phyloP scores from a whole-genome alignment of 2,797 vertebrate species.

The Liparis tanakae region DNA sequence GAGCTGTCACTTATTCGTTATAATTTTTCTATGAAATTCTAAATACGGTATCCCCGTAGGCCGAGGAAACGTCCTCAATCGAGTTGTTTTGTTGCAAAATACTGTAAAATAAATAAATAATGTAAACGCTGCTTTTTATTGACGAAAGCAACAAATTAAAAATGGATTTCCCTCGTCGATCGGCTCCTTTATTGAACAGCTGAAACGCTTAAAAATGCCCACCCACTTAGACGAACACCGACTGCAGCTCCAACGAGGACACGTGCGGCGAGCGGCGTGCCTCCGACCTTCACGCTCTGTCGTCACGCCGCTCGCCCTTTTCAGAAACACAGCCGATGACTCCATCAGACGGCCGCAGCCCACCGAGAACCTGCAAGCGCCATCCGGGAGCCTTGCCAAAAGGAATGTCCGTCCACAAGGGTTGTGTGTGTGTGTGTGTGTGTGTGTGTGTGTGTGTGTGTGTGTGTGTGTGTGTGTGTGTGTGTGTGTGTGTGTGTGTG shows the following conservation, averaged over 20 bases:
- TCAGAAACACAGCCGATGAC: slow-evolving; percentile 56
- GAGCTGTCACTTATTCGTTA: not conserved
- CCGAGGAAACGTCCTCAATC: not conserved
- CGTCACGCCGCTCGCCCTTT: slow-evolving; percentile 34
- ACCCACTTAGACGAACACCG: not conserved
- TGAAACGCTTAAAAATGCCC: not conserved
- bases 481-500: slow-evolving; percentile 45
- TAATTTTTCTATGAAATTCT: too few species aligned
- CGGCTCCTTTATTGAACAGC: not conserved
- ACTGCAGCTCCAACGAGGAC: not conserved
- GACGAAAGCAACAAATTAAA: not conserved
- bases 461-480: slow-evolving; percentile 49
- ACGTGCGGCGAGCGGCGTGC: not conserved
- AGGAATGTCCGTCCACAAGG: slow-evolving; percentile 73
- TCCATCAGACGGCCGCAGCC: slow-evolving; percentile 49
- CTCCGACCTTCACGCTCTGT: slow-evolving; percentile 25
- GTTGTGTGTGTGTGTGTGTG: slow-evolving; percentile 46
- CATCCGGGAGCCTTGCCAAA: slow-evolving; percentile 73
- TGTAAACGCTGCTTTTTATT: not conserved
- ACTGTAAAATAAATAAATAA: not conserved
- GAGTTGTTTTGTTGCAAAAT: not conserved
- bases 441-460: slow-evolving; percentile 50
- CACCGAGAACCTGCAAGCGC: slow-evolving; percentile 62
- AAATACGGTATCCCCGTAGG: too few species aligned
- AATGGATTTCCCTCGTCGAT: not conserved